Base-by-base conservation (phyloP, 2,888 invertebrate genomes). In the Tachystola acroxantha region DNA sequence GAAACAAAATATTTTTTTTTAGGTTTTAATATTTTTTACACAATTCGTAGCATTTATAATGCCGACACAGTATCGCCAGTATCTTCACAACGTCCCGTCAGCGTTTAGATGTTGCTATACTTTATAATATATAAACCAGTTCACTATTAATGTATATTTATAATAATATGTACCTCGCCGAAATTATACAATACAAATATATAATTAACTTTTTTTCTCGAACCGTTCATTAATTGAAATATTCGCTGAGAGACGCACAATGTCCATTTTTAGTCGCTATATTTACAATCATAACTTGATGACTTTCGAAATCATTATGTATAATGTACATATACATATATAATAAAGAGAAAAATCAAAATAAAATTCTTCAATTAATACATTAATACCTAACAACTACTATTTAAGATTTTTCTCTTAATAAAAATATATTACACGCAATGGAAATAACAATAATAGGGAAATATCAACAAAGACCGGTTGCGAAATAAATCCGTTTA, bases 21-120 rank as follows among this genome's bases (percentile, higher is more conserved):
- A 77, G 71, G 74, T 87, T 88, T 88, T 88, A 87, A 87, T 88
- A 81, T 88, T 88, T 88, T 88, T 88, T 88, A 87, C 88, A 88
- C 88, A 88, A 88, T 87, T 85, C 71, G 86, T 86, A 87, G 88
- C 88, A 88, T 88, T 88, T 81, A 86, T 85, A 88, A 88, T 88
- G 88, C 88, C 79, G 85, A 82, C 86, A 82, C 74, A 67, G 60
- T 74, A 63, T 63, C 68, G 62, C 72, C 57, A 24, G 66, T 48
- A 37, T 51, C 56, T 53, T 57, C 60, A 53, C 53, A 24, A 50
- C 70, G 70, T 67, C 69, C 65, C 68, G 74, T 63, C 85, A 77
- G 81, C 82, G 60, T 45, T 42, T 39, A 39, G 46, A 45, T 58
- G 59, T 66, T 51, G 51, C 11, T 57, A 57, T 52, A 55, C 60